Conservation (phyloP, 2,113 vertebrate genomes). For the Apeltes quadracus region DNA sequence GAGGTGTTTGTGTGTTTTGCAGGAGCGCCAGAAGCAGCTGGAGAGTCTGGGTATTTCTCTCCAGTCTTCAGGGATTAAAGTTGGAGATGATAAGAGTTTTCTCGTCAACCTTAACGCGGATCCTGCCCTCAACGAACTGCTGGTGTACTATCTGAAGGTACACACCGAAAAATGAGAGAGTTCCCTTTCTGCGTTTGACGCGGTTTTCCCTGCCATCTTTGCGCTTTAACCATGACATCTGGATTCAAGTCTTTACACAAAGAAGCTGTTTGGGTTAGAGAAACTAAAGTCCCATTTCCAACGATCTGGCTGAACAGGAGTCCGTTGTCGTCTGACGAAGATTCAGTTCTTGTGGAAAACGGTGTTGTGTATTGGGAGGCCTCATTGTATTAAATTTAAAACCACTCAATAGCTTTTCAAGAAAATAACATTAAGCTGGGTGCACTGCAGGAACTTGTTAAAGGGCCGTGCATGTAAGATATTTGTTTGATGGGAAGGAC, state of each 20-base stretch:
- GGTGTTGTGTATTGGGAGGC: not conserved
- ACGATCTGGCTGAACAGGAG: not conserved
- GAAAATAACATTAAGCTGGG: not conserved
- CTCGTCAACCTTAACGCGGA: constrained; percentile 97
- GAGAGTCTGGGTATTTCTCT: constrained; percentile 82
- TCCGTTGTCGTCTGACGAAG: not conserved
- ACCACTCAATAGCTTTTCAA: not conserved
- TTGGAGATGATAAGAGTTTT: constrained; percentile 96
- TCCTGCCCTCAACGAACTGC: constrained; percentile 95
- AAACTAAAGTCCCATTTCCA: not conserved
- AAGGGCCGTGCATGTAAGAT: too few species aligned
- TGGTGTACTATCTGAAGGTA: constrained; percentile 98
- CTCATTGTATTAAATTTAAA: not conserved
- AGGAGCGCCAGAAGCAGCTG: constrained; percentile 90
- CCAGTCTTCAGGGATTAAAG: constrained; percentile 96
- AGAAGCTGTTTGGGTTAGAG: not conserved
- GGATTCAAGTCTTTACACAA: not conserved
- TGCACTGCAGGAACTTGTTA: too few species aligned
- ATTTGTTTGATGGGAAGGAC: too few species aligned
- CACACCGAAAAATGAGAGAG: not conserved
- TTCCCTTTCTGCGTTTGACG: not conserved
- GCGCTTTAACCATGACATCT: not conserved
- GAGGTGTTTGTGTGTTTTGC: not conserved
- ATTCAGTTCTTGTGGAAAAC: not conserved
- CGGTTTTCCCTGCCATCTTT: not conserved